Base-by-base conservation (phyloP, 2,888 invertebrate genomes). In the Catonia carolina region DNA sequence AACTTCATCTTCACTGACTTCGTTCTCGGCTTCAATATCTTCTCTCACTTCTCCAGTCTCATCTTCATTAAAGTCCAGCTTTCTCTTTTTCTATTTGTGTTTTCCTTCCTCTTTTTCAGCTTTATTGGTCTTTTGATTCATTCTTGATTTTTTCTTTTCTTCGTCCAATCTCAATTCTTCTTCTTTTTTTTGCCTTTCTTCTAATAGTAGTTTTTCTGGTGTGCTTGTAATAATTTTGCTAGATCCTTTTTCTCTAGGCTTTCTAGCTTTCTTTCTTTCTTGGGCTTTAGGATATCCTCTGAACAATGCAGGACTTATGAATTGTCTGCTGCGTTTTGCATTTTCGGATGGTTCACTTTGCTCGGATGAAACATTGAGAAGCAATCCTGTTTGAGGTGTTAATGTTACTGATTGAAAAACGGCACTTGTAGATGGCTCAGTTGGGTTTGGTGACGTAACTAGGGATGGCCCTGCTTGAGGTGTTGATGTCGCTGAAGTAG, bases 161-260 rank as follows among this genome's bases (percentile, higher is more conserved):
- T n/a, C n/a, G n/a, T n/a, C n/a, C n/a, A n/a, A n/a, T n/a, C n/a
- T n/a, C n/a, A n/a, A n/a, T n/a, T n/a, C n/a, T n/a, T n/a, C n/a
- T n/a, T n/a, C n/a, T n/a, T n/a, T n/a, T 22, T 15, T 52, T 22
- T 17, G 6, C 37, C 41, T 36, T 41, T n/a, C 53, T 54, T 55
- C 52, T 18, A 55, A 50, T 36, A 55, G 27, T 20, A 36, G 12
- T 20, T 55, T 56, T 22, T 56, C 56, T 8, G 56, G 56, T 5
- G 56, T 56, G 37, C 37, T 37, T 6, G 55, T 56, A 5, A 39
- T 18, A 17, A 55, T 56, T 14, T 2, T 27, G 15, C 55, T 56
- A 56, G 18, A 56, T 17, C 56, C 56, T 23, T 20, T 20, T 35
- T 56, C 22, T 56, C 35, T 10, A 27, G 35, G n/a, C 18, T n/a